These are phyloP conservation scores for Brenthis daphne DNA, from an alignment of 2,888 invertebrate species.

Conservation along the genomic window DNA sequence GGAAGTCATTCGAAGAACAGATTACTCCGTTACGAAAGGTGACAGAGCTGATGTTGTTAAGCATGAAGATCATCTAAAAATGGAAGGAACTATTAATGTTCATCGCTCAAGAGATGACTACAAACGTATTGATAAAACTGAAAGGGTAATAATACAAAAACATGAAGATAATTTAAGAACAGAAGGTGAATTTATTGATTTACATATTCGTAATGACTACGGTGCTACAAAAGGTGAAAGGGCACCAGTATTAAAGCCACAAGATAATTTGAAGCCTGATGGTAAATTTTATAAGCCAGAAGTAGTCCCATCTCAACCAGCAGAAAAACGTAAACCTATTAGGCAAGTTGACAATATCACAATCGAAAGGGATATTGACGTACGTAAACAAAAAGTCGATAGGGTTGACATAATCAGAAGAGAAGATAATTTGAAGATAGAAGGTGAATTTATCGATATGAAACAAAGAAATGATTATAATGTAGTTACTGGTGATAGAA, in stretches of 20 bases:
- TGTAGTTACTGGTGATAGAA: slow-evolving; percentile 74
- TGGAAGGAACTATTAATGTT: slow-evolving; percentile 84
- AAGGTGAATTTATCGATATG: slow-evolving; percentile 82
- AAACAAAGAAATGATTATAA: slow-evolving; percentile 81
- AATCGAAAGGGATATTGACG: slow-evolving; percentile 71
- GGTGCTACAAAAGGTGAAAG: slow-evolving; percentile 83
- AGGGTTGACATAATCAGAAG: slow-evolving; percentile 82
- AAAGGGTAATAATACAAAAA: slow-evolving; percentile 76
- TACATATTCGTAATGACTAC: slow-evolving; percentile 76
- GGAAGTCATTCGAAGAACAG: slow-evolving; percentile 69
- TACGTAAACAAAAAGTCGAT: slow-evolving; percentile 75
- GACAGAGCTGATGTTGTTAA: slow-evolving; percentile 83
- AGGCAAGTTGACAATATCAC: slow-evolving; percentile 83
- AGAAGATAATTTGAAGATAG: slow-evolving; percentile 84
- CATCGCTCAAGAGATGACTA: slow-evolving; percentile 81
- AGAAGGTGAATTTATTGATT: slow-evolving; percentile 81
- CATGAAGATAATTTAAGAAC: slow-evolving; percentile 83
- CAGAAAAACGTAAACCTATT: slow-evolving; percentile 81
- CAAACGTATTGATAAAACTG: slow-evolving; percentile 77
- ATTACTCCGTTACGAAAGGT: slow-evolving; percentile 76
- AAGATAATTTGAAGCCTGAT: slow-evolving; percentile 86
- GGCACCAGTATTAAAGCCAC: slow-evolving; percentile 81
- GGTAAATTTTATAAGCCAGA: slow-evolving; percentile 80
- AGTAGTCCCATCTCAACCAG: slow-evolving; percentile 73
- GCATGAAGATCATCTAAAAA: slow-evolving; percentile 86